Percentiles rank a stretch among this genome's conserved stretches.
These are phyloP conservation scores for Zenarchopterus dispar DNA, from an alignment of 2,797 vertebrate species.

Conservation along the genomic window DNA sequence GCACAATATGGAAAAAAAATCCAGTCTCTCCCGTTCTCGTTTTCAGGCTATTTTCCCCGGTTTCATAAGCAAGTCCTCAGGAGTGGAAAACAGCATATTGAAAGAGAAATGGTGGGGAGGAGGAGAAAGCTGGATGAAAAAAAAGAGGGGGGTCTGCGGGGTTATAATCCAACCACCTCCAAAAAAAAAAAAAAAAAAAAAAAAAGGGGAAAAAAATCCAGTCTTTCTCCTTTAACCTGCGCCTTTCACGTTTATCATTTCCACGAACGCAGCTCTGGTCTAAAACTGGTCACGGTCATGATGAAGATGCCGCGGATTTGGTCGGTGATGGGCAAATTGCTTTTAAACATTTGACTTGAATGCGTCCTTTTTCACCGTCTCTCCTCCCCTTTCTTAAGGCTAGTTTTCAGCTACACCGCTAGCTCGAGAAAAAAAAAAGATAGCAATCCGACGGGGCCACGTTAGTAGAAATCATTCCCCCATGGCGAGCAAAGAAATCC, in stretches of 20 bases:
- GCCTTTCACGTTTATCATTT: constrained; percentile 75
- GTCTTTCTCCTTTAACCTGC: constrained; percentile 78
- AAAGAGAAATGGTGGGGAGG: constrained; percentile 85
- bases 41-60: constrained; percentile 82
- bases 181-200: constrained; percentile 46
- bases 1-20: constrained; percentile 58
- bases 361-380: constrained; percentile 78
- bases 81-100: constrained; percentile 87
- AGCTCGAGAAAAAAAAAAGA: constrained; percentile 62
- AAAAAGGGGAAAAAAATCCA: constrained; percentile 61
- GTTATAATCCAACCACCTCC: constrained; percentile 84
- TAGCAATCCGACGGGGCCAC: constrained; percentile 60
- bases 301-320: constrained; percentile 66
- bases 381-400: constrained; percentile 81
- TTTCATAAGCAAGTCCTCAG: constrained; percentile 83
- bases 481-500: constrained; percentile 52
- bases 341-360: constrained; percentile 84
- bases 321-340: constrained; percentile 68
- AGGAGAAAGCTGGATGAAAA: constrained; percentile 85
- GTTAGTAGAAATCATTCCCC: constrained; percentile 61
- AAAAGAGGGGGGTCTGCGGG: constrained; percentile 83
- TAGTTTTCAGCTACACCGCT: constrained; percentile 71
- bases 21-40: constrained; percentile 74
- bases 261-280: constrained; percentile 67
- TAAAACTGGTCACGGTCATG: constrained; percentile 66